Conservation (phyloP, 2,113 vertebrate genomes). For the Chascanopsetta lugubris region DNA sequence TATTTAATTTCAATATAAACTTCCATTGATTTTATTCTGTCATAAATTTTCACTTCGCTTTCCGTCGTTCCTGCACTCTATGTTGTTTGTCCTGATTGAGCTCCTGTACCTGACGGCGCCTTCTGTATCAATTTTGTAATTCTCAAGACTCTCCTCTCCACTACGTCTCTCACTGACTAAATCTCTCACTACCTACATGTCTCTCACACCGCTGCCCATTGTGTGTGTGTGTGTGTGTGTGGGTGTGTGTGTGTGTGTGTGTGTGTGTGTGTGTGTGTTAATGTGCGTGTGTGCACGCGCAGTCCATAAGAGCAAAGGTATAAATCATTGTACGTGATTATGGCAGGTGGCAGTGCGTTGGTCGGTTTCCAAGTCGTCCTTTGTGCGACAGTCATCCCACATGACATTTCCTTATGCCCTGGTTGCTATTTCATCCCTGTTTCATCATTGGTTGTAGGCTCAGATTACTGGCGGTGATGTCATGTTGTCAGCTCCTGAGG, state of each 20-base stretch:
- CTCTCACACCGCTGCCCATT: background rate
- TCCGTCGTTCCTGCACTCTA: background rate
- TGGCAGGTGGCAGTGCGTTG: conserved; percentile 59
- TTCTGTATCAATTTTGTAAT: conserved; percentile 41
- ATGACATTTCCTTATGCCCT: conserved; percentile 11
- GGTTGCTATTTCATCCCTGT: conserved; percentile 10
- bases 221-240: conserved; percentile 14
- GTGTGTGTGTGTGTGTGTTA: conserved; percentile 16
- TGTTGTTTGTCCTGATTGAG: conserved; percentile 7
- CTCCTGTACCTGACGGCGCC: conserved; percentile 21
- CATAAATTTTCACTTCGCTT: background rate
- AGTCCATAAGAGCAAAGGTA: conserved; percentile 27
- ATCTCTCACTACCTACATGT: conserved; percentile 23
- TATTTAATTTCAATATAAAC: no score
- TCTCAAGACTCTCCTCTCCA: conserved; percentile 32
- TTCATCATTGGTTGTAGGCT: conserved; percentile 32
- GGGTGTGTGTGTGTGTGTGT: conserved; percentile 20
- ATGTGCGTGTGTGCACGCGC: no score
- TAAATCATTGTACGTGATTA: conserved; percentile 18
- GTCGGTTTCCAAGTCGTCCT: conserved; percentile 40
- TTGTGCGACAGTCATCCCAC: conserved; percentile 38
- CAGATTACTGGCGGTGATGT: background rate
- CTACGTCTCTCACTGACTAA: conserved; percentile 35
- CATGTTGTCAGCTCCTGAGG: background rate
- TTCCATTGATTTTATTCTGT: no score